Evolutionary conservation across 2,113 vertebrate species (phyloP).

Genomic region (Circaetus cinerascens): DNA sequence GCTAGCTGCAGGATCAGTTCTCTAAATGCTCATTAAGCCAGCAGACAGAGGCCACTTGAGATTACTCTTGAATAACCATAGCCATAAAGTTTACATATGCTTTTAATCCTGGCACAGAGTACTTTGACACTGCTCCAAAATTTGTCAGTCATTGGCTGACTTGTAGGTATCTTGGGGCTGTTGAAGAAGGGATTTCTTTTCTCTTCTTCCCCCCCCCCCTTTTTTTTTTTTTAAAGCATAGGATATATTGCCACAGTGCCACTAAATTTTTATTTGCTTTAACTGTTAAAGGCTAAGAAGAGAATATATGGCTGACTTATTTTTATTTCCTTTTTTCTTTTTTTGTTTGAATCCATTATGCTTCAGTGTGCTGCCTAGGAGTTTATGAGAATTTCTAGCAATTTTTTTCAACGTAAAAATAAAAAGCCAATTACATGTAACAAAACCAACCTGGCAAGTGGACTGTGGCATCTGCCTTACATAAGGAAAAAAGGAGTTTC

Average conservation of each 20-base stretch:
- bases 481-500: neutral
- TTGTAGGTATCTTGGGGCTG: conserved; percentile 29
- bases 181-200: neutral
- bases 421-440: neutral
- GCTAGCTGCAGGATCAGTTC: conserved; percentile 27
- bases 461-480: neutral
- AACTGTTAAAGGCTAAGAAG: neutral
- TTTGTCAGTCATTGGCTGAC: conserved; percentile 48
- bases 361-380: neutral
- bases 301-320: neutral
- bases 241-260: neutral
- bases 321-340: neutral
- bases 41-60: conserved; percentile 49
- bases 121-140: conserved; percentile 17
- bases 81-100: conserved; percentile 52
- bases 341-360: neutral
- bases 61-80: neutral
- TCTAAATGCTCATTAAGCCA: conserved; percentile 14
- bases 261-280: neutral
- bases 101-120: conserved; percentile 47
- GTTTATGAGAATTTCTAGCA: conserved; percentile 32
- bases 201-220: neutral
- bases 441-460: neutral
- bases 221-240: neutral
- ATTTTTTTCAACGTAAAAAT: neutral